Base-by-base conservation (phyloP, 2,797 vertebrate species). In the Sebastes alutus region DNA sequence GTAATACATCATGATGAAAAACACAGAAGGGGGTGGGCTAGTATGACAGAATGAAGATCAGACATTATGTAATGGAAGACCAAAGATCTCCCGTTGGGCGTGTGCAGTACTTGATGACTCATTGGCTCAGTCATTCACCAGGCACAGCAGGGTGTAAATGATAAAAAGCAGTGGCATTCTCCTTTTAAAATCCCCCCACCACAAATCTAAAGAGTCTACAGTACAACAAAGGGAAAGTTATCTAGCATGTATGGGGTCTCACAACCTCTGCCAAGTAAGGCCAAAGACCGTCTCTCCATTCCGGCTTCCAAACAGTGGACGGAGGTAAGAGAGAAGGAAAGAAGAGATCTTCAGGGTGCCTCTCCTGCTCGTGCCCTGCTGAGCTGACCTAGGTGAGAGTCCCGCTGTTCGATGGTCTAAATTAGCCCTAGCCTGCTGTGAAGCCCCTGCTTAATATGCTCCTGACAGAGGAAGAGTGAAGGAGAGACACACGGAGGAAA, bases 401-500 rank as follows among this genome's bases (percentile, higher is more conserved):
- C 90, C 83, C 20, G 72, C 73, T 74, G 88, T 75, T 83, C 16
- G 7, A 42, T 52, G 49, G 79, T 83, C 82, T 85, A 92, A 91
- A 91, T 92, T 88, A 93, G 89, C 86, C 68, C 18, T 10, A 29
- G 35, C 89, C 88, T 52, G 60, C 86, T 90, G 87, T 62, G 91
- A 87, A 87, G 75, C 68, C 86, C 33, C 73, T 76, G 74, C 78
- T 92, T 89, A 89, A 88, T 87, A 90, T 91, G 88, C 80, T 92
- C 76, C 81, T 77, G 81, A 88, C 69, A 88, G 74, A 81, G 72
- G 74, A 64, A 52, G 58, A 74, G 56, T 8, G 72, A 81, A 62
- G n/a, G 71, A 83, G 82, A 70, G 59, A 63, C 23, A n/a, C 55
- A 58, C 12, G 1, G 38, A 65, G 72, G 63, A 81, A 84, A 58